A percentile compares a stretch with the other conserved stretches of the same genome.
phyloP scores from a whole-genome alignment of 2,797 vertebrate genomes.

The Euthynnus affinis region DNA sequence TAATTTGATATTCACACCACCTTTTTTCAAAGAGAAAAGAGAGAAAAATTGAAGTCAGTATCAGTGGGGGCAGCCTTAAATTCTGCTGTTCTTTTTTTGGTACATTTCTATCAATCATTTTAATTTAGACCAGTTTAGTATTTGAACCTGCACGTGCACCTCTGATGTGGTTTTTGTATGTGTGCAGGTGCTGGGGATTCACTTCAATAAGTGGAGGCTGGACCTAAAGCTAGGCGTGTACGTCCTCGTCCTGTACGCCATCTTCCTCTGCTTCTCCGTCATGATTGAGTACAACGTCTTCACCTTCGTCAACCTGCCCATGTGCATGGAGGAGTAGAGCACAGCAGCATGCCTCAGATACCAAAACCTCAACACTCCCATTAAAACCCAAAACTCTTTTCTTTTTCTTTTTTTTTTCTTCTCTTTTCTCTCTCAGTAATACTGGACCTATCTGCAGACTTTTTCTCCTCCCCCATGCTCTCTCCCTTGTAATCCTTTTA shows the following conservation, averaged over 20 bases:
- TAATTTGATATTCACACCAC: neutral
- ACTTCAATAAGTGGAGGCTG: slow-evolving; percentile 95
- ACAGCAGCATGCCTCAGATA: slow-evolving; percentile 66
- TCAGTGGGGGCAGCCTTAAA: neutral
- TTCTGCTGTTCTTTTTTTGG: neutral
- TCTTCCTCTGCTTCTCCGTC: slow-evolving; percentile 97
- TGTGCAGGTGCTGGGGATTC: slow-evolving; percentile 92
- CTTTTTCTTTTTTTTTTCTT: neutral
- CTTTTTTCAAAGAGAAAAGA: too few relatives aligned
- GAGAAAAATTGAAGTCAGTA: too few relatives aligned
- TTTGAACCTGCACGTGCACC: rapidly evolving
- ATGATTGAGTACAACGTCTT: slow-evolving; percentile 99
- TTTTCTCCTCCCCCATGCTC: slow-evolving; percentile 23
- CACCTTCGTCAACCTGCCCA: slow-evolving; percentile 98
- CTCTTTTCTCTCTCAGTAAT: slow-evolving; percentile 15
- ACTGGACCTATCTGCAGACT: slow-evolving; percentile 71
- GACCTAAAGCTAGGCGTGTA: slow-evolving; percentile 93
- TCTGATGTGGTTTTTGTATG: neutral
- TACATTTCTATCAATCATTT: neutral
- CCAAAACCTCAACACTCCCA: slow-evolving; percentile 67
- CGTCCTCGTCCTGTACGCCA: slow-evolving; percentile 91
- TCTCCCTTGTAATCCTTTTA: slow-evolving; percentile 43
- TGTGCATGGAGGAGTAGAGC: slow-evolving; percentile 89
- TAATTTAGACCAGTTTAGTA: neutral
- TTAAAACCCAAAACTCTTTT: slow-evolving; percentile 8